Evolutionary conservation across 2,888 invertebrate genomes (phyloP), one percentile per base, ranked within the genome.

Genomic region (Calliphora vomitoria): DNA sequence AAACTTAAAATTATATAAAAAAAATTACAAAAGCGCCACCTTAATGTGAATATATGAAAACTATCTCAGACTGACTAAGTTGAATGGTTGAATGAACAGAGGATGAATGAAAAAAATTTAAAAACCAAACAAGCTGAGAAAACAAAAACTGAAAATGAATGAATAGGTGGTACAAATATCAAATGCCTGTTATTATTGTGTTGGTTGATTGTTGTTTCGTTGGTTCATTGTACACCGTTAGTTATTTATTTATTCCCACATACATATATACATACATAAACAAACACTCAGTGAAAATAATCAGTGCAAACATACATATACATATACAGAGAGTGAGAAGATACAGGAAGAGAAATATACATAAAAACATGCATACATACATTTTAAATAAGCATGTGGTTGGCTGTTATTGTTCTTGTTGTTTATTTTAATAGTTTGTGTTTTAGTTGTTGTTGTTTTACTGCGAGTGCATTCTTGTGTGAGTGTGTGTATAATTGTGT

Each of bases 51-150:
- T 1, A 55, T 55, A 20, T 55, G 18, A 60, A 71, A 69, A 60
- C 20, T 71, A 71, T 80, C 15, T 47, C 62, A 81, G 53, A 80
- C 80, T 50, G 62, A 41, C 38, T 38, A n/a, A 76, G 18, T 58
- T 74, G 47, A 20, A 13, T 64, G 71, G 74, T 66, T 82, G 69
- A 53, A 35, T 53, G 50, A 50, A 53, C 50, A 71, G n/a, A n/a
- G 18, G n/a, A 55, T 15, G 66, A 75, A 58, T 50, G 5, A 68
- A 68, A 47, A 74, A 71, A 47, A 58, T 25, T 44, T 50, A 44
- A 35, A 41, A 35, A 82, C 31, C 8, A 68, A 64, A 53, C 8
- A 53, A 64, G 64, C 15, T 55, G n/a, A 44, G 50, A 80, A 18
- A 71, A n/a, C 5, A 68, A 41, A 25, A 72, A 50, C 60, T 8